phyloP scores from a whole-genome alignment of 2,113 vertebrate species.

The Theristicus caerulescens region DNA sequence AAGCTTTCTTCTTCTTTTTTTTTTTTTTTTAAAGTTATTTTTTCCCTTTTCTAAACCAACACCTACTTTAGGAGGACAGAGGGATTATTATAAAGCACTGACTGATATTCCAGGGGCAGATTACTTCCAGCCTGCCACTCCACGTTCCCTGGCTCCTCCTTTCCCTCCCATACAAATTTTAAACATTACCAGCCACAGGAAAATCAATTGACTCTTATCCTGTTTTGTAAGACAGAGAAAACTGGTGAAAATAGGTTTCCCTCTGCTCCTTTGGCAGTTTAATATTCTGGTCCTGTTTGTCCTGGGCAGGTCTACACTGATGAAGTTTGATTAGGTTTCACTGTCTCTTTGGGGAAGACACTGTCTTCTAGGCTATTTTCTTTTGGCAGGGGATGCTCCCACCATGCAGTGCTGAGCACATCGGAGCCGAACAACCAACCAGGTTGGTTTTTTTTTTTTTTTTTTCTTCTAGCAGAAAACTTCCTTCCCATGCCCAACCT shows the following conservation, averaged over 20 bases:
- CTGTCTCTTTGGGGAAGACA: constrained; percentile 5
- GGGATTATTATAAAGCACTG: background rate
- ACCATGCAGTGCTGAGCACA: background rate
- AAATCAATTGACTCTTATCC: background rate
- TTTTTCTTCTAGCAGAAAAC: background rate
- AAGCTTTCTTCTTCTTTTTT: background rate
- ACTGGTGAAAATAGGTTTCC: background rate
- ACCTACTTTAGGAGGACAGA: background rate
- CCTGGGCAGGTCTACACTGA: background rate
- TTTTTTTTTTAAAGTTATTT: background rate
- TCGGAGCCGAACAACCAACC: background rate
- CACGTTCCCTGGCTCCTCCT: background rate
- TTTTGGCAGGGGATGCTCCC: background rate
- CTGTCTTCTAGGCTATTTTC: background rate
- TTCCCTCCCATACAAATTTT: background rate
- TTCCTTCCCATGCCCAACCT: background rate
- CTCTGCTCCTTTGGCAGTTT: background rate
- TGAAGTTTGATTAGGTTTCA: constrained; percentile 13
- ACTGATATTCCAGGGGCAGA: background rate
- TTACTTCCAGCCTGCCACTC: background rate
- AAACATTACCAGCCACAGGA: background rate
- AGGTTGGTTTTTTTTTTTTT: background rate
- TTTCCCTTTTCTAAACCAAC: background rate
- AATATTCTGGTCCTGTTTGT: background rate
- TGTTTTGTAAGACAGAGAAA: background rate